These are phyloP conservation scores for Lasius platythorax DNA, from an alignment of 2,888 invertebrate species.

Conservation along the genomic window DNA sequence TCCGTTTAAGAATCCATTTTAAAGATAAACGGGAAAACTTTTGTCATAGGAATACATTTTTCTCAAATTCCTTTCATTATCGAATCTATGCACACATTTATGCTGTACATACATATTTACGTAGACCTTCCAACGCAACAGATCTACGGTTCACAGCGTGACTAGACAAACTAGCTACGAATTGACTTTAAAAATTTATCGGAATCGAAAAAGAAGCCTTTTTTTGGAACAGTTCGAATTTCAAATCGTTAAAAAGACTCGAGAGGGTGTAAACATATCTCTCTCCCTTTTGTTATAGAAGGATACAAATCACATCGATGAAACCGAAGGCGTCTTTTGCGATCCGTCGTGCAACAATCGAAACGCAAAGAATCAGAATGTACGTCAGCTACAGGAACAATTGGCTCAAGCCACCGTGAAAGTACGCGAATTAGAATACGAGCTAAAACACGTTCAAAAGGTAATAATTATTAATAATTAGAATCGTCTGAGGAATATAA, in stretches of 20 bases:
- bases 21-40: not conserved
- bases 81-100: not conserved
- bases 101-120: no score
- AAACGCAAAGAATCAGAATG: conserved; percentile 74
- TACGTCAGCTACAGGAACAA: conserved; percentile 80
- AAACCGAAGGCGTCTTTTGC: conserved; percentile 82
- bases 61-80: conserved; percentile 12
- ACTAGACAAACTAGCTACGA: conserved; percentile 36
- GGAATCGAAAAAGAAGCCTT: not conserved
- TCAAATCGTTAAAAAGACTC: not conserved
- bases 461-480: conserved; percentile 63
- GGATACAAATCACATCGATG: conserved; percentile 76
- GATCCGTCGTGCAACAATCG: conserved; percentile 79
- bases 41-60: conserved; percentile 6
- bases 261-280: not conserved
- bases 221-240: not conserved
- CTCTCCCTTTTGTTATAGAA: conserved; percentile 74
- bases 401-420: conserved; percentile 83
- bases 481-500: not conserved
- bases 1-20: conserved; percentile 1
- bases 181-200: conserved; percentile 66
- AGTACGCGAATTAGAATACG: conserved; percentile 81
- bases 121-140: not conserved
- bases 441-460: conserved; percentile 78
- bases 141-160: not conserved